Percentiles rank a stretch among this genome's conserved stretches.
phyloP scores from a whole-genome alignment of 2,113 vertebrate genomes.

The Varanus komodoensis region DNA sequence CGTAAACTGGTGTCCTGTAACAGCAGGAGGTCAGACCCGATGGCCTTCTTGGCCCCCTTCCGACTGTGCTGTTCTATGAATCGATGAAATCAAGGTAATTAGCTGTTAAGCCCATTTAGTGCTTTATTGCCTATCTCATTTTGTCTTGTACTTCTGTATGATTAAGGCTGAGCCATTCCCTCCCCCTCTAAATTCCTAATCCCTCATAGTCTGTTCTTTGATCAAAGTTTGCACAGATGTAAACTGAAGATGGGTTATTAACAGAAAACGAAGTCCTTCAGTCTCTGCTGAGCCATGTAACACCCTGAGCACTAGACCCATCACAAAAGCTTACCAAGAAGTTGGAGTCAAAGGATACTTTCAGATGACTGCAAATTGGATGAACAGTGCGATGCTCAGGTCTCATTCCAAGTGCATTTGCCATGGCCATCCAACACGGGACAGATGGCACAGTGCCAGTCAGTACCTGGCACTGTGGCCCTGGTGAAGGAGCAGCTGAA shows the following conservation, averaged over 20 bases:
- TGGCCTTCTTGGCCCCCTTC: too few relatives aligned
- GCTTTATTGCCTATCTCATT: conserved; percentile 33
- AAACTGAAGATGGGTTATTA: conserved; percentile 14
- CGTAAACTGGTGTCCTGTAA: too few relatives aligned
- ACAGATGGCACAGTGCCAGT: neutral
- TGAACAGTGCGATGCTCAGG: neutral
- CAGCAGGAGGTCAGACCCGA: too few relatives aligned
- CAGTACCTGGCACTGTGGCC: neutral
- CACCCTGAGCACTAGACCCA: neutral
- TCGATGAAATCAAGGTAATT: conserved; percentile 22
- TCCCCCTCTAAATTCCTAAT: conserved; percentile 31
- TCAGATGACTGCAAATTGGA: conserved; percentile 17
- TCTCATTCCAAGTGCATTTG: conserved; percentile 11
- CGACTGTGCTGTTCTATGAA: too few relatives aligned
- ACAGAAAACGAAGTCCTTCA: neutral
- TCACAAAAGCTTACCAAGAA: conserved; percentile 23
- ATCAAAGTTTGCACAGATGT: conserved; percentile 46
- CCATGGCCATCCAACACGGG: neutral
- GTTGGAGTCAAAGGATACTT: neutral
- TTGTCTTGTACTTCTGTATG: neutral
- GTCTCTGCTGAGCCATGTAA: neutral
- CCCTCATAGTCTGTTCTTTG: conserved; percentile 27
- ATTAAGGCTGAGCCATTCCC: neutral
- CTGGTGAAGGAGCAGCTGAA: neutral
- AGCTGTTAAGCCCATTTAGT: neutral